Evolutionary conservation across 2,888 invertebrate genomes (phyloP), one percentile per base, ranked within the genome.

Genomic region (Chrysotoxum bicinctum): DNA sequence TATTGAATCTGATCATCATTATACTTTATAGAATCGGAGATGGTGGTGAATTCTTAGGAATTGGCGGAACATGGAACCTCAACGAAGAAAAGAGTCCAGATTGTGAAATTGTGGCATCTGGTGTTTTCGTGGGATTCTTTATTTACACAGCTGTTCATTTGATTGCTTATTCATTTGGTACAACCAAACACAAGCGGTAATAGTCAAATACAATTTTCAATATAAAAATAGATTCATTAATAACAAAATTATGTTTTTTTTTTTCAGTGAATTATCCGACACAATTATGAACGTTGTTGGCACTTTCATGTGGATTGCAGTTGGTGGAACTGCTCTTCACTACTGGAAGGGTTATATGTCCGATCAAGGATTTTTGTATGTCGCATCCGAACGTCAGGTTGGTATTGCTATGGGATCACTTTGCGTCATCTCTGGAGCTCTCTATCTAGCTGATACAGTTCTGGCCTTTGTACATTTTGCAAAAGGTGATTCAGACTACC

Each of bases 11-110:
- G 87, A 94, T 97, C 14, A 94, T 97, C 88, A 90, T 97, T 66
- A 94, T 97, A 75, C 92, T 97, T 9, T 97, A 97, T 92, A 94
- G 97, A 83, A 95, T 95, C 30, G 97, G 97, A 12, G 96, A 95
- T 92, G 94, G 95, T 87, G 97, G 97, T 3, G 94, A 95, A 90
- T 97, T 97, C 91, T 93, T 97, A 83, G 97, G 97, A 40, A 96
- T 97, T 69, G 97, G 97, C 56, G 97, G 97, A 74, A 97, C 97
- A 19, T 97, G 97, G 97, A 97, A 97, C 92, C 93, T 97, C 66
- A 96, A 97, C 89, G 97, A 97, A 91, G 96, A 96, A 90, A 97
- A 97, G 92, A 96, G 95, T 90, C 95, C 97, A 0, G 97, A 97
- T 89, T 96, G 96, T 19, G 97, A 97, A 93, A 97, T 97, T 87